Base-by-base conservation (phyloP, 2,888 invertebrate species). In the Meteorus colon region DNA sequence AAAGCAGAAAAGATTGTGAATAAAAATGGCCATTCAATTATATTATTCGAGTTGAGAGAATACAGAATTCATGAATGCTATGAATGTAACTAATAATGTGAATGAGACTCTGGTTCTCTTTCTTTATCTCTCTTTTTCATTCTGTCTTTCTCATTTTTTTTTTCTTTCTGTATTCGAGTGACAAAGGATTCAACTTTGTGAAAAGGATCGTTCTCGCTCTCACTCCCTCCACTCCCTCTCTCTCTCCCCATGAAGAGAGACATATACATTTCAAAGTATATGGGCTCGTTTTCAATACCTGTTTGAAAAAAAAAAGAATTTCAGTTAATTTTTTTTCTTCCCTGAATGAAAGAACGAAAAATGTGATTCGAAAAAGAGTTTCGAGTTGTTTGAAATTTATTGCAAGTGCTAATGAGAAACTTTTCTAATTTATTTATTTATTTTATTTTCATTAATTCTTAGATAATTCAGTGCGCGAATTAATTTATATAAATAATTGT, bases 51-150 rank as follows among this genome's bases (percentile, higher is more conserved):
- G 48, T 34, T 16, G 34, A 41, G 66, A 66, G 24, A 34, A 41
- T 66, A 27, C 66, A 27, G 12, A 62, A 62, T 72, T 72, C 45
- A 62, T 72, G 62, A 72, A 72, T 72, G 31, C 59, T n/a, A 59
- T 31, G 55, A 31, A 27, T 24, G 27, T 45, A 62, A 72, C 63
- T 72, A 62, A 72, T 62, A 72, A 72, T 72, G 34, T 70, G 70
- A 37, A 27, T 72, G 72, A 72, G 41, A 72, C 19, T 48, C n/a
- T 63, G 14, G 45, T 29, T 27, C 29, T 29, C 63, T 63, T 31
- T 0, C 31, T 34, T 55, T 24, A 19, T 24, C 19, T 19, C 10
- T 55, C 19, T 4, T 6, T 65, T 41, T 29, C 10, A 41, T 5
- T 41, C 41, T 41, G 41, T 65, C n/a, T 29, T 34, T 65, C n/a